Evolutionary conservation across 2,888 invertebrate genomes (phyloP).

Genomic region (Hypsopygia costalis): DNA sequence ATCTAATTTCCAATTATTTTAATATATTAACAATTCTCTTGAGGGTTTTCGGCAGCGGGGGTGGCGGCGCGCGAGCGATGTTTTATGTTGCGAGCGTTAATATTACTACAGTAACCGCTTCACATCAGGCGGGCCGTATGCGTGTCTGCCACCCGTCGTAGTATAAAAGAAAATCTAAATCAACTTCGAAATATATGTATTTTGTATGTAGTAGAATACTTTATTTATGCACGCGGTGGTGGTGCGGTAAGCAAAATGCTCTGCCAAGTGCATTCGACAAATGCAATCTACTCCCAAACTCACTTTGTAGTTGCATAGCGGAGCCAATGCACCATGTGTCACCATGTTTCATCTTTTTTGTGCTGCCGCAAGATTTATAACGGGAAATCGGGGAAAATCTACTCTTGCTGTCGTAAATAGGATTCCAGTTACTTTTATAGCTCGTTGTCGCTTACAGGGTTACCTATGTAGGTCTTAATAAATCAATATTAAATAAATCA

Average conservation of each 20-base stretch:
- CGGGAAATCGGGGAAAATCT: background rate
- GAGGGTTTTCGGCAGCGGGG: too few relatives aligned
- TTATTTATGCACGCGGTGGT: slow-evolving; percentile 54
- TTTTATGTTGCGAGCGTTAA: too few relatives aligned
- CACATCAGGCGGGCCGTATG: too few relatives aligned
- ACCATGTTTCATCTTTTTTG: background rate
- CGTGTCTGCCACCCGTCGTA: too few relatives aligned
- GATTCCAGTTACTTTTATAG: background rate
- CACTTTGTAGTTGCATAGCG: slow-evolving; percentile 9
- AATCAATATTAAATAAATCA: too few relatives aligned
- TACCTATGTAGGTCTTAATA: too few relatives aligned
- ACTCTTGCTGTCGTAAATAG: background rate
- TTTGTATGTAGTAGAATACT: slow-evolving; percentile 9
- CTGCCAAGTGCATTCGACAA: slow-evolving; percentile 44
- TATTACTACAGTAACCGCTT: too few relatives aligned
- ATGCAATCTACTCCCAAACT: slow-evolving; percentile 42
- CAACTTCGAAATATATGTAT: too few relatives aligned
- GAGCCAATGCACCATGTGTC: background rate
- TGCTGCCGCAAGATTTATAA: background rate
- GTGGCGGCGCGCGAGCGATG: too few relatives aligned
- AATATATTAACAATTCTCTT: too few relatives aligned
- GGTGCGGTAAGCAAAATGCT: slow-evolving; percentile 44
- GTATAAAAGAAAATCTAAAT: too few relatives aligned
- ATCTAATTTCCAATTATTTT: too few relatives aligned
- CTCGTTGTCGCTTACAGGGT: background rate